Conservation (phyloP, 1,140 invertebrate genomes). For the Lasioglossum baleicum region DNA sequence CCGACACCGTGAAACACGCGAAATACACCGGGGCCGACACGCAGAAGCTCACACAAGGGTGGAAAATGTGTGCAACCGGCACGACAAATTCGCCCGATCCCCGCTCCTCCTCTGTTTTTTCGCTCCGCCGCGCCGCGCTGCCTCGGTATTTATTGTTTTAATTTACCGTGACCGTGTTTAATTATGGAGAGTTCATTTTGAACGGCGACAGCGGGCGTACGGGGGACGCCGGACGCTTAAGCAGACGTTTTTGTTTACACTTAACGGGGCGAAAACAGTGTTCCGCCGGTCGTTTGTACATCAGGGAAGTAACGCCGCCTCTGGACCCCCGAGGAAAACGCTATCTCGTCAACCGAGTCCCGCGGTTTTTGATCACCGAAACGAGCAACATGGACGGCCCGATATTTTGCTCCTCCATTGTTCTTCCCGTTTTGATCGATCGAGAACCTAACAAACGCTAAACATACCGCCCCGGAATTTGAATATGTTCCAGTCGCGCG, state of each 20-base stretch:
- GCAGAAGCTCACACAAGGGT: neutral
- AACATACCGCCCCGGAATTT: no score
- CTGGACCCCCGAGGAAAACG: no score
- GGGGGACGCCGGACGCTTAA: slow-evolving; percentile 32
- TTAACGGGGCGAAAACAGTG: slow-evolving; percentile 17
- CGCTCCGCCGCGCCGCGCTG: slow-evolving; percentile 19
- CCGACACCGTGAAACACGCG: no score
- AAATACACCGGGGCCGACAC: no score
- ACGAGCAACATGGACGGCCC: no score
- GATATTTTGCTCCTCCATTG: no score
- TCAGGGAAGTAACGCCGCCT: neutral
- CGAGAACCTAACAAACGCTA: no score
- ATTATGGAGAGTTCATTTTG: slow-evolving; percentile 77
- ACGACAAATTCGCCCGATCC: slow-evolving; percentile 57
- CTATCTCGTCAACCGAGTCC: no score
- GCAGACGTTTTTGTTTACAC: slow-evolving; percentile 51
- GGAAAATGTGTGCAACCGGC: slow-evolving; percentile 25
- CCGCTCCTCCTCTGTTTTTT: slow-evolving; percentile 43
- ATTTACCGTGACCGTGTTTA: slow-evolving; percentile 74
- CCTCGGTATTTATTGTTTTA: slow-evolving; percentile 76
- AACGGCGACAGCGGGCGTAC: slow-evolving; percentile 54
- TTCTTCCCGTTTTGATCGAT: no score
- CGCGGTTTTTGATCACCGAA: no score
- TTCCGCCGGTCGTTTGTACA: slow-evolving; percentile 20
- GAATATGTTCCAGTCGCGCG: no score